Evolutionary conservation across 2,888 invertebrate species (phyloP).

Genomic region (Atherix ibis): DNA sequence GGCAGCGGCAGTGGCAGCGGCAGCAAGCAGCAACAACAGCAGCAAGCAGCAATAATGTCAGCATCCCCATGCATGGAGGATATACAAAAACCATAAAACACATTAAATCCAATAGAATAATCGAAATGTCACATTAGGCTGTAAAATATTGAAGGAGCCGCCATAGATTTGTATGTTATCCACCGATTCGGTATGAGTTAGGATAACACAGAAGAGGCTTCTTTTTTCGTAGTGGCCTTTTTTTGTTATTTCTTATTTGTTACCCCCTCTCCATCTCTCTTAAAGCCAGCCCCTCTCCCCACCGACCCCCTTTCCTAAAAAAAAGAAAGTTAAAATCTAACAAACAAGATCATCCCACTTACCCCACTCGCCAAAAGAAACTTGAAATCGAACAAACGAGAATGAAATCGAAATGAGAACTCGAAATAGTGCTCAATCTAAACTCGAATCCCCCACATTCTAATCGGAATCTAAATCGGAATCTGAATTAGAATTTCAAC

Average conservation of each 20-base stretch:
- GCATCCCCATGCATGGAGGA: no score
- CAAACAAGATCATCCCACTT: conserved; percentile 5
- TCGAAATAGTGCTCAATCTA: no score
- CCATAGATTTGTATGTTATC: conserved; percentile 11
- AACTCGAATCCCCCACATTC: no score
- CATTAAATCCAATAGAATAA: conserved; percentile 35
- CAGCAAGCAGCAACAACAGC: no score
- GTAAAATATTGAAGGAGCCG: conserved; percentile 28
- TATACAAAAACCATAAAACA: conserved; percentile 22
- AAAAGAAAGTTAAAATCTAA: neutral
- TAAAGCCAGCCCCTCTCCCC: conserved; percentile 4
- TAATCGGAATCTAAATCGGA: no score
- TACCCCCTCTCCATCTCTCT: no score
- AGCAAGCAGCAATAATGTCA: no score
- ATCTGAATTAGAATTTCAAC: no score
- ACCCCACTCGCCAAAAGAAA: conserved; percentile 8
- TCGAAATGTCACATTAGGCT: conserved; percentile 35
- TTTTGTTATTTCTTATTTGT: no score
- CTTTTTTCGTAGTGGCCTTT: conserved; percentile 2
- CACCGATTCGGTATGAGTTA: no score
- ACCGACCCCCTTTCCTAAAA: neutral
- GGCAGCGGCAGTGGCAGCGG: no score
- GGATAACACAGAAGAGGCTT: conserved; percentile 4
- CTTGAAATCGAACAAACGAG: conserved; percentile 5
- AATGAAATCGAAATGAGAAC: no score